These are phyloP conservation scores for Cepaea hortensis DNA, from an alignment of 2,888 invertebrate genomes.

Conservation along the genomic window DNA sequence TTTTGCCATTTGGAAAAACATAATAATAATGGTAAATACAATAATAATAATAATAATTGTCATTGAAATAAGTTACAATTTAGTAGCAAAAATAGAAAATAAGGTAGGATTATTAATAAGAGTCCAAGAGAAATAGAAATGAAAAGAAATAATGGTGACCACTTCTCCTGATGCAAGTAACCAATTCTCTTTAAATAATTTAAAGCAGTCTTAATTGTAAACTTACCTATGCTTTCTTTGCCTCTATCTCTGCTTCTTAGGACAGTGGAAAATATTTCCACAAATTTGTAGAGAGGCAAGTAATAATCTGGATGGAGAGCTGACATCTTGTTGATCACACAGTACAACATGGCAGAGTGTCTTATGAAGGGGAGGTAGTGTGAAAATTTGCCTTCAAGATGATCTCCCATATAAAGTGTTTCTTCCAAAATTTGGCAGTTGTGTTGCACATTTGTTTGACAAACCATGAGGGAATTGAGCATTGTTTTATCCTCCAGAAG, in stretches of 20 bases:
- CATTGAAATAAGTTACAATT: too few species aligned
- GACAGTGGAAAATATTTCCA: conserved; percentile 65
- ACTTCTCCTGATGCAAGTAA: too few species aligned
- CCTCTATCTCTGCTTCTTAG: conserved; percentile 69
- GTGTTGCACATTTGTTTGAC: conserved; percentile 69
- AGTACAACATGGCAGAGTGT: conserved; percentile 72
- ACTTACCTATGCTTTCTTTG: conserved; percentile 69
- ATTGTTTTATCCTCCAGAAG: conserved; percentile 73
- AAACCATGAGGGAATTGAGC: conserved; percentile 69
- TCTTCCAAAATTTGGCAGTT: conserved; percentile 72
- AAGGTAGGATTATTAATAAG: too few species aligned
- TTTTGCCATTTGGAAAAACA: too few species aligned
- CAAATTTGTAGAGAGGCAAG: conserved; percentile 69
- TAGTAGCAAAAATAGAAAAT: too few species aligned
- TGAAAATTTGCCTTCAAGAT: conserved; percentile 71
- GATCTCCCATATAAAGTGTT: conserved; percentile 70
- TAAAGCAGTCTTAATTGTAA: too few species aligned
- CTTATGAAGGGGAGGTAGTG: conserved; percentile 71
- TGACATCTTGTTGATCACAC: conserved; percentile 67
- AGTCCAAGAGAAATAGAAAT: too few species aligned
- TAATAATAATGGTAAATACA: too few species aligned
- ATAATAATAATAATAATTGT: too few species aligned
- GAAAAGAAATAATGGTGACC: too few species aligned
- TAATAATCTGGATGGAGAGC: conserved; percentile 71
- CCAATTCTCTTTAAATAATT: too few species aligned